A percentile compares a stretch with the other conserved stretches of the same genome.
phyloP scores from a whole-genome alignment of 2,888 invertebrate species.

The Muschampia staudingeri region DNA sequence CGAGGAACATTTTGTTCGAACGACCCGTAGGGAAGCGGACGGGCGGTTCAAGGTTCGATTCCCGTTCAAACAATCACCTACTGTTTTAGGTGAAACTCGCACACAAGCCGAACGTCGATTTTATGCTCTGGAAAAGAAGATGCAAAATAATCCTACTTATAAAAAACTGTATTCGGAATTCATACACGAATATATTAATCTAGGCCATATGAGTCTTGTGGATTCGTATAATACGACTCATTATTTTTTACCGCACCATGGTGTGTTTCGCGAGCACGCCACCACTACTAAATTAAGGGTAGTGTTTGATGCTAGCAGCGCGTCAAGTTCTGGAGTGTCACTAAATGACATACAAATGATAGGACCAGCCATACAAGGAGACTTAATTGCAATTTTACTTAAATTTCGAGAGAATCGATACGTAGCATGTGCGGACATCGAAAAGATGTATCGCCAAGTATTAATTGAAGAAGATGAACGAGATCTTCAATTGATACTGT shows the following conservation, averaged over 20 bases:
- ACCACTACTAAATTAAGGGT: constrained; percentile 59
- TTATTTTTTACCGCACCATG: constrained; percentile 58
- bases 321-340: constrained; percentile 40
- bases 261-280: constrained; percentile 54
- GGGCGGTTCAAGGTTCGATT: constrained; percentile 4
- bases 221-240: constrained; percentile 24
- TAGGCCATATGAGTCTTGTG: constrained; percentile 29
- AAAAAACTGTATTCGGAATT: constrained; percentile 29
- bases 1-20: constrained; percentile 13
- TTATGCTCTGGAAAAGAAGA: background rate
- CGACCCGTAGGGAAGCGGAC: background rate
- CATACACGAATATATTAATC: constrained; percentile 27
- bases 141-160: constrained; percentile 29
- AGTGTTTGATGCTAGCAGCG: constrained; percentile 57
- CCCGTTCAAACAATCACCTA: background rate
- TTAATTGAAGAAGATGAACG: constrained; percentile 67
- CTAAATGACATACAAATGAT: constrained; percentile 53
- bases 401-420: constrained; percentile 48
- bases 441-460: constrained; percentile 71
- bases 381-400: constrained; percentile 44
- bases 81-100: constrained; percentile 13
- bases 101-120: constrained; percentile 26
- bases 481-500: constrained; percentile 71
- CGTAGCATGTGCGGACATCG: constrained; percentile 45
- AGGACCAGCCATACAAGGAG: constrained; percentile 46